Conservation (phyloP, 2,113 vertebrate species). For the Carettochelys insculpta region DNA sequence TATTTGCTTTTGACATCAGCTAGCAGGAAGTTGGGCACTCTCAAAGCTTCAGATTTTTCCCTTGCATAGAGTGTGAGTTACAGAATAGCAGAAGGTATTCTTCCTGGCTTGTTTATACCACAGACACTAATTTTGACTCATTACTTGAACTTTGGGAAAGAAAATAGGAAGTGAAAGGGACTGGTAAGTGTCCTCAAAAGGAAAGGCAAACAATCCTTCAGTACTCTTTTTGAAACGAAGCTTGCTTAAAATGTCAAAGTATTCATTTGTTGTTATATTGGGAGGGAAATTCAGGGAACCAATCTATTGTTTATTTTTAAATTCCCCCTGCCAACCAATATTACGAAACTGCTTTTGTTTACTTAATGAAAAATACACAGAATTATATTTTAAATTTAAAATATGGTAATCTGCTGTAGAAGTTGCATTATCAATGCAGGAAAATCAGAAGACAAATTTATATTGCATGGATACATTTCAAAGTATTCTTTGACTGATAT, state of each 20-base stretch:
- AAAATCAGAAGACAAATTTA: background rate
- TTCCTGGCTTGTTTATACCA: background rate
- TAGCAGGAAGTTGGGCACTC: background rate
- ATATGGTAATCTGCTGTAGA: background rate
- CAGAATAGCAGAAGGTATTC: background rate
- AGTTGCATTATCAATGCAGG: fast-evolving
- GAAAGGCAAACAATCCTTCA: background rate
- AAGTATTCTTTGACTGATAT: background rate
- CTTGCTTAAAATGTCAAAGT: fast-evolving
- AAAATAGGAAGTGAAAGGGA: background rate
- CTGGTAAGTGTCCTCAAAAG: background rate
- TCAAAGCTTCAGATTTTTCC: background rate
- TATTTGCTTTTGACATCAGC: background rate
- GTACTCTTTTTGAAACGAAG: background rate
- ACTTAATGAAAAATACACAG: background rate
- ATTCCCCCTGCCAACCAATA: background rate
- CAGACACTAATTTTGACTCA: background rate
- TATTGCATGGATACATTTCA: fast-evolving
- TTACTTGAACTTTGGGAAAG: background rate
- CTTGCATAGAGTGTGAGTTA: background rate
- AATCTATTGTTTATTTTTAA: background rate
- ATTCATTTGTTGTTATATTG: background rate
- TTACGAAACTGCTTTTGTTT: background rate
- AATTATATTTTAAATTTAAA: background rate
- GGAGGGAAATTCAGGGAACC: background rate